Evolutionary conservation across 2,888 invertebrate species (phyloP), one percentile per base, ranked within the genome.

Genomic region (Epirrita christyi): DNA sequence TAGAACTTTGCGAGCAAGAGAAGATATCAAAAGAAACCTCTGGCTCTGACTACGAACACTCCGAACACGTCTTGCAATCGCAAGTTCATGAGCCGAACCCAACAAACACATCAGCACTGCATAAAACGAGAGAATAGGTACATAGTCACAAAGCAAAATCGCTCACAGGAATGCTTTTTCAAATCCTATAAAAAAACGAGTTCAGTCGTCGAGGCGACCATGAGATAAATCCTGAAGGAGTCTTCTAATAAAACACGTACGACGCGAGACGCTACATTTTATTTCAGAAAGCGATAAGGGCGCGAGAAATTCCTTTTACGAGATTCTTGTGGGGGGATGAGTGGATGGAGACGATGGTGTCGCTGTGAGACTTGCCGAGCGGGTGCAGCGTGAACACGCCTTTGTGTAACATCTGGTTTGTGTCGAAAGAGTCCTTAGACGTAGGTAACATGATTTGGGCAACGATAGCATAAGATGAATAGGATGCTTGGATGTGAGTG

Each of bases 221-320:
- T 77, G 85, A 90, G 88, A 88, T 90, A 90, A 90, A 88, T 90
- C 86, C 87, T 85, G 80, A 76, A 85, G 83, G 83, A 85, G 86
- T 85, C 83, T 76, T 77, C 86, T 89, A 91, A 91, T 91, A 90
- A 90, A 91, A 90, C 89, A 90, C 90, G 89, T 88, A 86, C 87
- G 85, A 81, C 74, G 85, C 80, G 80, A 75, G 74, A 80, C 84
- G 87, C 85, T 88, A 88, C 90, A 88, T 91, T 90, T 91, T 91
- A 92, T 92, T 92, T 90, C 87, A 82, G 85, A 86, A 88, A 86
- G 89, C 88, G 90, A 91, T 92, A 91, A 90, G 90, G 85, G 86
- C 84, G 83, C 84, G 83, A 86, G 88, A 88, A 88, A 89, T 88
- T 90, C 86, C 85, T 87, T 91, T 89, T 88, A 90, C 90, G 87